phyloP scores from a whole-genome alignment of 2,797 vertebrate genomes.

The Chelidonichthys spinosus region DNA sequence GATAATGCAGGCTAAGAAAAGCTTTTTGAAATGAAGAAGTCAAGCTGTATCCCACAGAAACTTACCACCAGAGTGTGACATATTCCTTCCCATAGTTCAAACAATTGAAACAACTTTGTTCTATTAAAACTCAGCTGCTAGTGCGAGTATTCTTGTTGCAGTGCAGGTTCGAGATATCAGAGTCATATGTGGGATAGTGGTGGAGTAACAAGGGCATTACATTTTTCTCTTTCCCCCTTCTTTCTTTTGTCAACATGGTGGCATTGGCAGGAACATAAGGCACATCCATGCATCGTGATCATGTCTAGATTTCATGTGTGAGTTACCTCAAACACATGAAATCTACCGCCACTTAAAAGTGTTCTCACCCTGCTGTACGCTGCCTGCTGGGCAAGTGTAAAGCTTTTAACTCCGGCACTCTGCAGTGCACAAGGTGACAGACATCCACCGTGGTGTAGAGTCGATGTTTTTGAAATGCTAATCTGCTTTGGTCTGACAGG shows the following conservation, averaged over 20 bases:
- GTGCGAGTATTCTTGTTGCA: slow-evolving; percentile 3
- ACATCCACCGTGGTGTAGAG: not conserved
- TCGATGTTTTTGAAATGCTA: slow-evolving; percentile 44
- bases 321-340: not conserved
- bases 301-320: not conserved
- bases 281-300: not conserved
- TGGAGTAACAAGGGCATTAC: not conserved
- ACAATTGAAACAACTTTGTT: slow-evolving; percentile 35
- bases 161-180: slow-evolving; percentile 7
- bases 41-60: not conserved
- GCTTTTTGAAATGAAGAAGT: not conserved
- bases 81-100: not conserved
- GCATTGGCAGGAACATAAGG: not conserved
- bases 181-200: not conserved
- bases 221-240: not conserved
- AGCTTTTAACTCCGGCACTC: slow-evolving; percentile 32
- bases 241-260: not conserved
- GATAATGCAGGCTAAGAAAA: not conserved
- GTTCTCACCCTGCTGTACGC: slow-evolving; percentile 6
- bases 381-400: slow-evolving; percentile 38
- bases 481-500: slow-evolving; percentile 50
- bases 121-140: slow-evolving; percentile 32
- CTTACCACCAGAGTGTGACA: not conserved
- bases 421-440: not conserved
- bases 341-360: slow-evolving; percentile 27